Base-by-base conservation (phyloP, 2,888 invertebrate species). In the Nectonema munidae region DNA sequence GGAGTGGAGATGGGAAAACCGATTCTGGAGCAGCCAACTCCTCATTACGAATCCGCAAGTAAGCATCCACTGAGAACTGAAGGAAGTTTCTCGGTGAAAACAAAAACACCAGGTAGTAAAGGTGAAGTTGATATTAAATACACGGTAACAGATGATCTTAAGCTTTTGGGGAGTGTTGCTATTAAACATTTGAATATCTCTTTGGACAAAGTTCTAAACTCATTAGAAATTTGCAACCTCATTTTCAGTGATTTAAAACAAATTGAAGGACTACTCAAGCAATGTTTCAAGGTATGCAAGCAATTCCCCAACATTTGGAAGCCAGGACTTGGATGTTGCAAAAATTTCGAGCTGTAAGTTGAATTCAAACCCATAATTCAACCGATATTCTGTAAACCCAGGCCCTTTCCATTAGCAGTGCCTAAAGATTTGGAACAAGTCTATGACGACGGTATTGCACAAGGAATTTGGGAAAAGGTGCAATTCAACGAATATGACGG, bases 281-380 rank as follows among this genome's bases (percentile, higher is more conserved):
- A 11, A 11, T 40, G 40, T 18, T 42, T 13, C 11, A 17, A 29
- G 4, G 35, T 40, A 5, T 40, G 40, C 21, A 9, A 42, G n/a
- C 13, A 40, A 36, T 40, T 42, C 33, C 42, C 40, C 4, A 19
- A 40, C 33, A 42, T 40, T 5, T 40, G 42, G 42, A 40, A 40
- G 19, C 14, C 25, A 4, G 40, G 43, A 43, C 14, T 41, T 6
- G 41, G 42, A 18, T 39, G n/a, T n/a, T n/a, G n/a, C n/a, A n/a
- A 37, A 17, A 14, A 39, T 41, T 39, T 38, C 21, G 40, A 39
- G 15, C 21, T 39, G 15, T 40, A 39, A 11, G 40, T 39, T 3
- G 21, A 39, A 21, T 39, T 39, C 40, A 39, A 39, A 18, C 13
- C 15, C 6, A 33, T 40, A 16, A 40, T 20, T 11, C 39, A 39